Evolutionary conservation across 1,140 invertebrate genomes (phyloP).

Genomic region (Archivesica marissinica): DNA sequence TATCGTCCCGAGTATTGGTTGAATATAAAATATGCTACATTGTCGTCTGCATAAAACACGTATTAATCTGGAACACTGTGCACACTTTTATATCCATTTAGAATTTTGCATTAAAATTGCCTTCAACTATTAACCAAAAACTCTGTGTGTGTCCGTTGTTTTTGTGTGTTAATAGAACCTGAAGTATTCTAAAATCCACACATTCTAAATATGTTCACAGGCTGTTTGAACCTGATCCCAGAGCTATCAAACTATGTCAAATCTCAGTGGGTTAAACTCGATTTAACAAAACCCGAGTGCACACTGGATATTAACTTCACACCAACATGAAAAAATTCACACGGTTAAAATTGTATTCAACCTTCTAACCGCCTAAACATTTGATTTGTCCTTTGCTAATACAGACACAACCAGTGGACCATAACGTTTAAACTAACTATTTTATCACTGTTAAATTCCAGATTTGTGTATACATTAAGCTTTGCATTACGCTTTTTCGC

Average conservation of each 20-base stretch:
- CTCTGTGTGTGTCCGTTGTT: not conserved
- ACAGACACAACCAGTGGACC: constrained; percentile 25
- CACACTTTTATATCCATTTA: too few species aligned
- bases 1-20: too few species aligned
- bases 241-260: constrained; percentile 30
- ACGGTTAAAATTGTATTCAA: constrained; percentile 5
- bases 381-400: not conserved
- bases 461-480: constrained; percentile 37
- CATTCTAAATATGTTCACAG: constrained; percentile 19
- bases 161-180: not conserved
- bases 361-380: not conserved
- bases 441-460: constrained; percentile 49
- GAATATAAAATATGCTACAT: too few species aligned
- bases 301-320: not conserved
- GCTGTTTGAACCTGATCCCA: constrained; percentile 1
- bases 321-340: not conserved
- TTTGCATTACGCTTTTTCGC: not conserved
- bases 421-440: constrained; percentile 32
- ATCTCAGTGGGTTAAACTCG: constrained; percentile 2
- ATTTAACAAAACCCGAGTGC: constrained; percentile 26
- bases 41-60: too few species aligned
- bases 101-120: not conserved
- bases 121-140: not conserved
- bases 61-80: too few species aligned
- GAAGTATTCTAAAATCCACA: not conserved